These are phyloP conservation scores for Emys orbicularis DNA, from an alignment of 2,797 vertebrate genomes.

Conservation along the genomic window DNA sequence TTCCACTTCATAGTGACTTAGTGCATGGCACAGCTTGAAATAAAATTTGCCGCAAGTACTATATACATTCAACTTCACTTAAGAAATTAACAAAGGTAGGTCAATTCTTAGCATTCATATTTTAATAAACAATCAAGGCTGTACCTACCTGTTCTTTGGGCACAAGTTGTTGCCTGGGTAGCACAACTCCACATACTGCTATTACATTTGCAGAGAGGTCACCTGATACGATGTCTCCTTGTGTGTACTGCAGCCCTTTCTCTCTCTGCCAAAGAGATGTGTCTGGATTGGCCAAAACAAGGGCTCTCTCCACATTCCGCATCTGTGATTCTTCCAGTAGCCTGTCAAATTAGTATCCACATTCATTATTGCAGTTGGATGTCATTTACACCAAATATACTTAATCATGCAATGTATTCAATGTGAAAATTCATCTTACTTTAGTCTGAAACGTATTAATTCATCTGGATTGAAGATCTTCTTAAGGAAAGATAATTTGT, in stretches of 20 bases:
- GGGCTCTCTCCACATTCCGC: slow-evolving; percentile 89
- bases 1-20: background rate
- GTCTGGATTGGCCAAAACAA: slow-evolving; percentile 91
- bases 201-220: slow-evolving; percentile 91
- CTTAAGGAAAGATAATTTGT: slow-evolving; percentile 94
- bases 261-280: slow-evolving; percentile 88
- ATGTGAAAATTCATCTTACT: slow-evolving; percentile 80
- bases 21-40: background rate
- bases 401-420: background rate
- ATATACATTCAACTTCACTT: background rate
- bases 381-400: background rate
- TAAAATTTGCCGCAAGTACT: fast-evolving
- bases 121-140: background rate
- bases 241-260: slow-evolving; percentile 81
- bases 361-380: slow-evolving; percentile 38
- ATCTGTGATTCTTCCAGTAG: slow-evolving; percentile 91
- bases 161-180: slow-evolving; percentile 81
- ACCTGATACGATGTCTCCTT: slow-evolving; percentile 87
- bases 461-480: slow-evolving; percentile 93
- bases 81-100: background rate
- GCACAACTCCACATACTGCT: slow-evolving; percentile 91
- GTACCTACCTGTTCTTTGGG: slow-evolving; percentile 81
- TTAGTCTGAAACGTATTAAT: slow-evolving; percentile 93
- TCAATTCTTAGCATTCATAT: background rate
- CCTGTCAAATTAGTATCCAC: slow-evolving; percentile 74